Conservation (phyloP, 1,140 invertebrate species). For the Lepeophtheirus salmonis region DNA sequence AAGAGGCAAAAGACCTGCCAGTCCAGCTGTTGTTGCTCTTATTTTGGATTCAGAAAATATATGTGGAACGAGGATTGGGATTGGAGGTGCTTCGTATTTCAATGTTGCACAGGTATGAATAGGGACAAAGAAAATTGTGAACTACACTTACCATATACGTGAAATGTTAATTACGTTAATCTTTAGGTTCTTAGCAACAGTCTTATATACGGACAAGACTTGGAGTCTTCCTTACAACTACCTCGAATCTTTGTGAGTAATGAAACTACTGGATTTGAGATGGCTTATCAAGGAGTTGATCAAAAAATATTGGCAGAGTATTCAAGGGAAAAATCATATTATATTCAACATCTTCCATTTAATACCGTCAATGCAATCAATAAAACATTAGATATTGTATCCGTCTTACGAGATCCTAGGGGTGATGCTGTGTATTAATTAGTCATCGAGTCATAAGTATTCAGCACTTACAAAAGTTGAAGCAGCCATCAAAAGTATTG, state of each 20-base stretch:
- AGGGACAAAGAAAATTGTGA: no score
- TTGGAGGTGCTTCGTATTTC: background rate
- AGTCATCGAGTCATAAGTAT: background rate
- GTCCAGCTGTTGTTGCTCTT: background rate
- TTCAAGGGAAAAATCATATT: background rate
- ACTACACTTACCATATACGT: no score
- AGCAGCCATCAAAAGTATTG: no score
- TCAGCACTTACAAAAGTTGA: no score
- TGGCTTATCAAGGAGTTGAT: background rate
- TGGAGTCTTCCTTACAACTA: background rate
- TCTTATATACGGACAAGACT: background rate
- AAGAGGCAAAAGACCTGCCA: background rate
- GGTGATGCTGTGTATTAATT: background rate
- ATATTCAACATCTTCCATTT: background rate
- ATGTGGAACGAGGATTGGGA: constrained; percentile 3
- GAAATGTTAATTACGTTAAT: background rate
- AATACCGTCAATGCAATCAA: background rate
- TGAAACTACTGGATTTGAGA: background rate
- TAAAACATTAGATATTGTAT: background rate
- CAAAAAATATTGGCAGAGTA: background rate
- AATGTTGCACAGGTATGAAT: constrained; percentile 1
- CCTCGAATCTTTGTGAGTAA: background rate
- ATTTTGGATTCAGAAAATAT: background rate
- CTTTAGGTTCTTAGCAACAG: background rate
- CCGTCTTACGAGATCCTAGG: background rate